phyloP scores from a whole-genome alignment of 2,797 vertebrate genomes.

The Simalia tracyae region DNA sequence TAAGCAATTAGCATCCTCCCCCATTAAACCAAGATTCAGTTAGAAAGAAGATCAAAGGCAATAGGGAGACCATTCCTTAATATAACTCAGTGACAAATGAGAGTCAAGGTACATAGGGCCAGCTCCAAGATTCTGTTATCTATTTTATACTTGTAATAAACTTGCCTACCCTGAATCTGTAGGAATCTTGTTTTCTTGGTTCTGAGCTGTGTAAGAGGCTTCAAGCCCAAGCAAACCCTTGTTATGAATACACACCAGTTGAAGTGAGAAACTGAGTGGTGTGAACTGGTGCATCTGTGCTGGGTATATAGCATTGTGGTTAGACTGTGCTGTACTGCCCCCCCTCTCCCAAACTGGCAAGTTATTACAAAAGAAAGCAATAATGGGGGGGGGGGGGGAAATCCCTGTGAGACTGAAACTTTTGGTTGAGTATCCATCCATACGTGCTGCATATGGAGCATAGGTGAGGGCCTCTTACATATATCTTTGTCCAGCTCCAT shows the following conservation, averaged over 20 bases:
- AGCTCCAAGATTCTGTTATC: too few relatives aligned
- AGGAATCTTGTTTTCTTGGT: too few relatives aligned
- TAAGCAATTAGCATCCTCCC: not conserved
- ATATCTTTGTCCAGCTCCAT: too few relatives aligned
- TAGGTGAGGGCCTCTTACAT: not conserved
- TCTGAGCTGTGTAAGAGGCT: too few relatives aligned
- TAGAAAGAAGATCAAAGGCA: not conserved
- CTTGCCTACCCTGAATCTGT: too few relatives aligned
- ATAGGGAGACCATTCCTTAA: not conserved
- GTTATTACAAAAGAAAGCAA: too few relatives aligned
- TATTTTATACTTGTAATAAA: too few relatives aligned
- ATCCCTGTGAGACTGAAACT: not conserved
- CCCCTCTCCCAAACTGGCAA: not conserved
- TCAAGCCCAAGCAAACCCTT: too few relatives aligned
- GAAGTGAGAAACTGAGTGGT: not conserved
- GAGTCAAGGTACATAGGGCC: too few relatives aligned
- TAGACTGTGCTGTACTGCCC: not conserved
- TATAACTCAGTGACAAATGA: too few relatives aligned
- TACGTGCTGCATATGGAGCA: not conserved
- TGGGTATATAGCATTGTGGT: not conserved
- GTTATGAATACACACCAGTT: not conserved
- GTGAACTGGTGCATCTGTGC: not conserved
- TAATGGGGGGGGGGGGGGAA: not conserved
- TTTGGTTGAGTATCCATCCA: not conserved
- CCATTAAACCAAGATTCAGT: not conserved